Evolutionary conservation across 1,140 invertebrate species (phyloP).

Genomic region (Augochlora pura): DNA sequence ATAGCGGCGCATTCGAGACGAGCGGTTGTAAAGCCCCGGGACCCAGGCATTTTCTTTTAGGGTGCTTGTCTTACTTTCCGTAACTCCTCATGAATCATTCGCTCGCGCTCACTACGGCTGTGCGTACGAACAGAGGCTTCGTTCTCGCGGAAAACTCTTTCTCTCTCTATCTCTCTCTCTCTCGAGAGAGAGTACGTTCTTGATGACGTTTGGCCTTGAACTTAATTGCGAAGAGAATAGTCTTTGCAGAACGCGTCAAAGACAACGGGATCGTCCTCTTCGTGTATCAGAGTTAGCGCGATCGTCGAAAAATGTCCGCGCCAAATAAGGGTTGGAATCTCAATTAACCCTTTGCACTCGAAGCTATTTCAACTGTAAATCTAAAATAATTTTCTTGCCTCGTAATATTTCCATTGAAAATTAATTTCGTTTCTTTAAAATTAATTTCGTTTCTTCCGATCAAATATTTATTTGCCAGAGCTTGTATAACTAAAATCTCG

Average conservation of each 20-base stretch:
- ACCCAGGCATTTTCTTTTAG: conserved; percentile 47
- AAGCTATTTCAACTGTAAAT: too few species aligned
- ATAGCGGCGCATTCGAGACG: conserved; percentile 39
- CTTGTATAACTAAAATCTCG: too few species aligned
- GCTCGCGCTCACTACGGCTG: conserved; percentile 16
- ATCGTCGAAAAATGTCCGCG: too few species aligned
- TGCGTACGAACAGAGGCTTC: conserved; percentile 3
- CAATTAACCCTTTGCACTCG: too few species aligned
- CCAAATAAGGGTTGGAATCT: too few species aligned
- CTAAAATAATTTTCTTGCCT: too few species aligned
- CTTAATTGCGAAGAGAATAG: conserved; percentile 40
- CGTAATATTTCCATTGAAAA: too few species aligned
- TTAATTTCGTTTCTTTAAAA: too few species aligned
- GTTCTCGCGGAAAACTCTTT: conserved; percentile 26
- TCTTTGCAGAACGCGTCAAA: not conserved
- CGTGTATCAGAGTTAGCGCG: not conserved
- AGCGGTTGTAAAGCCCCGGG: conserved; percentile 38
- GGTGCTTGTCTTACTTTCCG: conserved; percentile 61
- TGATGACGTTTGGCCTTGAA: conserved; percentile 52
- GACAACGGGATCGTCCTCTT: not conserved
- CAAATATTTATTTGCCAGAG: too few species aligned
- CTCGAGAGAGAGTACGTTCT: conserved; percentile 40
- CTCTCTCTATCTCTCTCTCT: too few species aligned
- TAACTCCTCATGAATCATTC: conserved; percentile 38
- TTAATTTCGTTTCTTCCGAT: too few species aligned